A percentile compares a stretch with the other conserved stretches of the same genome.
These are phyloP conservation scores for Chrosomus eos DNA, from an alignment of 2,797 vertebrate species.

Conservation along the genomic window DNA sequence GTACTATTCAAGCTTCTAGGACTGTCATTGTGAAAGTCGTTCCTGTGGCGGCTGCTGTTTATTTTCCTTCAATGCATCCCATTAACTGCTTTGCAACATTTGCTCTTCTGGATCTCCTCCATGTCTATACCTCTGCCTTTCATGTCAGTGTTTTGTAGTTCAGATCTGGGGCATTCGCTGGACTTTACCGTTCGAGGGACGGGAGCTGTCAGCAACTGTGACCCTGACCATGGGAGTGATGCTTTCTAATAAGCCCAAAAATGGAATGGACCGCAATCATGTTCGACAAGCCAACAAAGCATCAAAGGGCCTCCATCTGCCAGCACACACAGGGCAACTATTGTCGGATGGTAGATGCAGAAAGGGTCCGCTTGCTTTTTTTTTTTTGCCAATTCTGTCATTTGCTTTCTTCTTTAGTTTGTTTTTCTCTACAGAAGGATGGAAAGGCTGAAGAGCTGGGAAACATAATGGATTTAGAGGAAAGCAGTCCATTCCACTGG, in stretches of 20 bases:
- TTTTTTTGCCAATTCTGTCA: conserved; percentile 50
- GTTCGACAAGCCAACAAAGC: conserved; percentile 55
- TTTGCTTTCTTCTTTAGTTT: conserved; percentile 39
- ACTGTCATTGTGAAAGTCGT: neutral
- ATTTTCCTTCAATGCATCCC: conserved; percentile 18
- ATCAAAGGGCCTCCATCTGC: conserved; percentile 55
- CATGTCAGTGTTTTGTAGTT: conserved; percentile 35
- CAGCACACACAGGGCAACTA: conserved; percentile 12
- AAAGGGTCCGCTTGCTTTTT: conserved; percentile 45
- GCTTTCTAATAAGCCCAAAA: conserved; percentile 51
- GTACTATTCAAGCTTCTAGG: conserved; percentile 21
- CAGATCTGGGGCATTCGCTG: neutral
- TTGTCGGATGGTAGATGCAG: conserved; percentile 35
- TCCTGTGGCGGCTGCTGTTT: neutral
- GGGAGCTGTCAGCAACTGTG: conserved; percentile 11
- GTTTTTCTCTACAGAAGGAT: conserved; percentile 40
- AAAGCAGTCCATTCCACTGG: conserved; percentile 27
- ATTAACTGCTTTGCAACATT: conserved; percentile 33
- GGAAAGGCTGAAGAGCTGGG: conserved; percentile 41
- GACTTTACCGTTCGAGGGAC: neutral
- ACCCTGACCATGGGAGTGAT: conserved; percentile 22
- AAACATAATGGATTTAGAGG: conserved; percentile 58
- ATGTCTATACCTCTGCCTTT: conserved; percentile 14
- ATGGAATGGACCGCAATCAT: conserved; percentile 46
- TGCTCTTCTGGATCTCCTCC: conserved; percentile 16